Base-by-base conservation (phyloP, 2,888 invertebrate species). In the Yponomeuta cagnagella region DNA sequence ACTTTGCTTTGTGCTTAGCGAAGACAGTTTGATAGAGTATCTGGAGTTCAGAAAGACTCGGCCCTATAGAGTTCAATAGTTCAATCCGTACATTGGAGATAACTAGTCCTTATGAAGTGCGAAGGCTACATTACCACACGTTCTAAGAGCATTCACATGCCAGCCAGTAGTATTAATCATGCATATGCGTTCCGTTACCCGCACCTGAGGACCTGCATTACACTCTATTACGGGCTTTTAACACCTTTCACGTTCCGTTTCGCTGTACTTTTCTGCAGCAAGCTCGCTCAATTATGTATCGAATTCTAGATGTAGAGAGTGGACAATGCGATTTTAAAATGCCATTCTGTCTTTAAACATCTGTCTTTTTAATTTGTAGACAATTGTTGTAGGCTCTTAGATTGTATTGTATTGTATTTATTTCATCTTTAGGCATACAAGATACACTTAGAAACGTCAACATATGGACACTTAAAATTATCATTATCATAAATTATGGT, bases 121-220 rank as follows among this genome's bases (percentile, higher is more conserved):
- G 12, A 58, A 15, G 3, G 4, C 52, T 58, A 12, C 15, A 58
- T 43, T 3, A 58, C 15, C 52, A 30, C 33, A 65, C 65, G 65
- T 65, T 23, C 65, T 65, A 65, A 65, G 65, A 65, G 65, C 65
- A 65, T 65, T 23, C 65, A 65, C 65, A 12, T 30, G 31, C 12
- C 12, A 12, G 30, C 65, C 33, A 30, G 30, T 33, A 10, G 73
- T 73, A 74, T 74, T 74, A 74, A 73, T 74, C 73, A 73, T 72
- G 73, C 73, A 73, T 73, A n/a, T 71, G 72, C 71, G 66, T 66
- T 65, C 70, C 48, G 48, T 70, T 58, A 58, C 52, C 52, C 15
- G 43, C 71, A 72, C 72, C 74, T 74, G 74, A 70, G 70, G 68
- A 31, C 65, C 70, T 43, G 70, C 43, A 71, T 66, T 68, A 70